A percentile compares a stretch with the other conserved stretches of the same genome.
These are phyloP conservation scores for Nomada ferruginata DNA, from an alignment of 2,888 invertebrate genomes.

Conservation along the genomic window DNA sequence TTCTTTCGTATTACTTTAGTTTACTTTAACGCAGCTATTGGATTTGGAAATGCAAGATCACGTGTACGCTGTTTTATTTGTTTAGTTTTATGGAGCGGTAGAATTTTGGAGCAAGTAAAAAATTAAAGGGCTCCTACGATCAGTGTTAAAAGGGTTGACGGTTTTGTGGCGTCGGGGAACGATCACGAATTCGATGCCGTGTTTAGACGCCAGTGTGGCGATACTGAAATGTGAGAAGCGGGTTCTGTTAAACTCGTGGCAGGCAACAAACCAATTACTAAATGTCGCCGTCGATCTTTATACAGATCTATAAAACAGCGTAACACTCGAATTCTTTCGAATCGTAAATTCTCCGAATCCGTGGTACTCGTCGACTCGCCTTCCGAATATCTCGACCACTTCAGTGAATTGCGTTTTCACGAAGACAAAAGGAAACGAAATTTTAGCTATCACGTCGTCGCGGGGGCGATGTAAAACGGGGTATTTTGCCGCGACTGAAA, in stretches of 20 bases:
- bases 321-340: constrained; percentile 43
- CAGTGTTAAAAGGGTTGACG: constrained; percentile 19
- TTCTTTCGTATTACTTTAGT: too few relatives aligned
- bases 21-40: too few relatives aligned
- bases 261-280: constrained; percentile 66
- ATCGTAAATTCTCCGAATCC: not conserved
- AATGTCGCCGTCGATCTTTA: constrained; percentile 34
- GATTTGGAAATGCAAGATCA: too few relatives aligned
- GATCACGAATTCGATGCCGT: constrained; percentile 71
- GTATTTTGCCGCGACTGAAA: constrained; percentile 50
- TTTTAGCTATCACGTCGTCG: constrained; percentile 8
- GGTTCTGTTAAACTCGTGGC: constrained; percentile 40
- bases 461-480: constrained; percentile 43
- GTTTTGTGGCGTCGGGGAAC: constrained; percentile 57
- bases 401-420: not conserved
- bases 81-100: not conserved
- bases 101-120: not conserved
- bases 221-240: constrained; percentile 65
- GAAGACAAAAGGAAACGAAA: not conserved
- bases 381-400: not conserved
- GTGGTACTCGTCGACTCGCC: too few relatives aligned
- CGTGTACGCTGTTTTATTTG: too few relatives aligned
- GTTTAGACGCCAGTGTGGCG: constrained; percentile 69
- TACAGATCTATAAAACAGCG: constrained; percentile 26
- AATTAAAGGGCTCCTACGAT: not conserved